Base-by-base conservation (phyloP, 2,888 invertebrate species). In the Ernsta delagoae region DNA sequence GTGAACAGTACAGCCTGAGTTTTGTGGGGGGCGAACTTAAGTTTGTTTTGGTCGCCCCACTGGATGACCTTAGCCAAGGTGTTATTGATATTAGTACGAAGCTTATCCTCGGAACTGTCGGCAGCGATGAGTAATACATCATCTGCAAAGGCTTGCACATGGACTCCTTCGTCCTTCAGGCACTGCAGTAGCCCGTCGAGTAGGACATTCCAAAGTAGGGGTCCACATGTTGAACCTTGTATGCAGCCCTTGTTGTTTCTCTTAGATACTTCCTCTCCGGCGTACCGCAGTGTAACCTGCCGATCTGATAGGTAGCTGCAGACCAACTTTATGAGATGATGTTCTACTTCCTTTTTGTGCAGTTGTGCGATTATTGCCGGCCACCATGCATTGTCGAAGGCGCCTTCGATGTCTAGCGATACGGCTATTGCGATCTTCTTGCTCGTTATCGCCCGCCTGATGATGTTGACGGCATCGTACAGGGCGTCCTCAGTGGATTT, bases 101-200 rank as follows among this genome's bases (percentile, higher is more conserved):
- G 43, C 0, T 68, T 65, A 2, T 0, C 34, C 0, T 34, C 50
- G 1, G 61, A 57, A 0, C 59, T 34, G 0, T 61, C 74, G 0
- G 12, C 4, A 5, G 65, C 67, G 0, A 72, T 63, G 0, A 75
- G 16, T 0, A 76, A n/a, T 0, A 77, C 56, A 12, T 78, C 74
- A 39, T 76, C 76, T 0, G 75, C 75, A 34, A 75, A 78, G 0
- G 75, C 77, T 34, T 77, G 75, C 4, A 68, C 59, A 24, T 72
- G 70, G 0, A 45, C 56, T 2, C 53, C 60, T 0, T 11, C 7
- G 0, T 11, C n/a, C 0, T 70, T 57, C 0, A 67, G 4, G 1
- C 31, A 11, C 0, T 56, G 34, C 0, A 75, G 57, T 0, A 75
- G 67, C 0, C 72, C 70, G 48, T 77, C 72, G 7, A 77, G 65